Evolutionary conservation across 1,140 invertebrate species (phyloP), one percentile per base, ranked within the genome.

Genomic region (Hydropsyche tenuis): DNA sequence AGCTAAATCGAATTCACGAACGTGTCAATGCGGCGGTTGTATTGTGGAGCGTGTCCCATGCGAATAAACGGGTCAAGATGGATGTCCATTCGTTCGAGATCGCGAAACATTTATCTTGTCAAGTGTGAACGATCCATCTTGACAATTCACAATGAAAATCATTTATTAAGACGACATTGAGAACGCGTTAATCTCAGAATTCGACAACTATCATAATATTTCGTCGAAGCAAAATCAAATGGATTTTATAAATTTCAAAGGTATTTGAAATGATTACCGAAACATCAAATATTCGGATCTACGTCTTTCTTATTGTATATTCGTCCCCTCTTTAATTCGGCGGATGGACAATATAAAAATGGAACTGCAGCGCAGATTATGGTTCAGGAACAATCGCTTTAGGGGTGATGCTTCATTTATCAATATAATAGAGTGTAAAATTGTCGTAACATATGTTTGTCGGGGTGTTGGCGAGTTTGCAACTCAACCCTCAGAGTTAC

Each of bases 381-480:
- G n/a, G 37, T n/a, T 16, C 0, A 20, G 72, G 62, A 66, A 63
- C 46, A 65, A 63, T 53, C 62, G 22, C 22, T 37, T 63, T 63
- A 70, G 71, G 73, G 73, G 69, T 46, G 73, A 77, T 77, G 76
- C 76, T 75, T 75, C 73, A 75, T 77, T 77, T 77, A 77, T 77
- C 76, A 77, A 75, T 75, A 77, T 77, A 77, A 77, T 77, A 75
- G 76, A 77, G 76, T 77, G 76, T 77, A 73, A 77, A 77, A 77
- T 77, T 75, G 76, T 77, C 70, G 73, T 70, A 75, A 77, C 76
- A 77, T 77, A 77, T 77, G 76, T 77, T 73, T 77, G 73, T 75
- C 73, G 73, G 56, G 51, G 51, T 12, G 51, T 12, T 4, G 56
- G 70, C 22, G 64, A 62, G 69, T 74, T 56, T 25, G 69, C 25